Conservation (phyloP, 2,888 invertebrate species). For the Pristionchus mayeri region DNA sequence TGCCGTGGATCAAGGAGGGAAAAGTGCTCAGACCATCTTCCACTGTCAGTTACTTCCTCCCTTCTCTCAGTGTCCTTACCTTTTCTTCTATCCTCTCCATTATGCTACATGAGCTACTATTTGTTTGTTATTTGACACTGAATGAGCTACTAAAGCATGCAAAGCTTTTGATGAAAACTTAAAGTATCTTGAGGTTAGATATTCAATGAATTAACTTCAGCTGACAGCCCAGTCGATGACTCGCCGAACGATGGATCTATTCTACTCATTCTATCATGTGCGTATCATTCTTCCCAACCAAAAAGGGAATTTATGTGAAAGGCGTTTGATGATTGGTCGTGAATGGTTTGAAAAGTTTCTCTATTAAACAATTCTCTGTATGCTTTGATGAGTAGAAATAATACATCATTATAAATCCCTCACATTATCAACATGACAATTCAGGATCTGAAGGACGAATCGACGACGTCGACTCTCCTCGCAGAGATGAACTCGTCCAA, state of each 20-base stretch:
- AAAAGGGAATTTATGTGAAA: too few species aligned
- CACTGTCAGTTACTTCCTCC: background rate
- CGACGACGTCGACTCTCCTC: background rate
- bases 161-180: too few species aligned
- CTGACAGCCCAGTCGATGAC: background rate
- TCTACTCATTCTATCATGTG: constrained; percentile 36
- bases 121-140: too few species aligned
- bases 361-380: background rate
- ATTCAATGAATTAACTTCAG: background rate
- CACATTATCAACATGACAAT: background rate
- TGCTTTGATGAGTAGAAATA: too few species aligned
- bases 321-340: background rate
- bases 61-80: too few species aligned
- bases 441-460: constrained; percentile 19
- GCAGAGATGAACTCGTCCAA: background rate
- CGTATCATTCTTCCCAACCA: background rate
- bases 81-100: too few species aligned
- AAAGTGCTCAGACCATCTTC: background rate
- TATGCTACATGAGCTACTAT: too few species aligned
- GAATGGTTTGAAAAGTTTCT: background rate
- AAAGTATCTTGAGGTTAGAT: too few species aligned
- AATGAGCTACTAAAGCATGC: too few species aligned
- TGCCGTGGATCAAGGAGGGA: constrained; percentile 27
- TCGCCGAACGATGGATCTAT: background rate
- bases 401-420: too few species aligned